Percentiles rank a stretch among this genome's conserved stretches.
These are phyloP conservation scores for Phalacrocorax brasilianus DNA, from an alignment of 2,113 vertebrate genomes.

Conservation along the genomic window DNA sequence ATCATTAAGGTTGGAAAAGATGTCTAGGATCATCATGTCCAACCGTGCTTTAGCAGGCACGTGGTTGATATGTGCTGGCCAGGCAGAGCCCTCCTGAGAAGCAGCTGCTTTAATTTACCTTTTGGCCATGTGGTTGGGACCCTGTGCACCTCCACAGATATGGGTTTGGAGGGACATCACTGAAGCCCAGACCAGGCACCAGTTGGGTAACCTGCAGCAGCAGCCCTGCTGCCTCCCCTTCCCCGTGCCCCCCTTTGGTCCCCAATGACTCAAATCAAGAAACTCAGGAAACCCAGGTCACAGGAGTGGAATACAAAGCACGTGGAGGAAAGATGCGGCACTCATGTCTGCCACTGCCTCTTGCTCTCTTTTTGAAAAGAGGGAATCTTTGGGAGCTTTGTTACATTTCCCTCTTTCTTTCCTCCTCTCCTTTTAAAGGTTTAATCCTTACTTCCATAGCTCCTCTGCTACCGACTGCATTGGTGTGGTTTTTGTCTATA, in stretches of 20 bases:
- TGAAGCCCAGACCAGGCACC: neutral
- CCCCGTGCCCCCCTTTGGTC: neutral
- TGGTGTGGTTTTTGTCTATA: neutral
- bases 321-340: neutral
- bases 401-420: neutral
- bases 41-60: neutral
- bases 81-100: neutral
- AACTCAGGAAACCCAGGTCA: neutral
- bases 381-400: neutral
- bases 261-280: neutral
- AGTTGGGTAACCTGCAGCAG: neutral
- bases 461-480: neutral
- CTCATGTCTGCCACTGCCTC: neutral
- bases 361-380: neutral
- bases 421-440: neutral
- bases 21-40: no score
- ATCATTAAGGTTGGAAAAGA: no score
- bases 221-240: neutral
- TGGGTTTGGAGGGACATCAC: rapidly evolving
- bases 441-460: neutral
- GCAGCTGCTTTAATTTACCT: neutral
- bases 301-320: neutral
- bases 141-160: neutral
- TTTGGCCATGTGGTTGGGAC: neutral
- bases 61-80: neutral